phyloP scores from a whole-genome alignment of 2,113 vertebrate genomes.

The zebrafish (Danio rerio) region DNA sequence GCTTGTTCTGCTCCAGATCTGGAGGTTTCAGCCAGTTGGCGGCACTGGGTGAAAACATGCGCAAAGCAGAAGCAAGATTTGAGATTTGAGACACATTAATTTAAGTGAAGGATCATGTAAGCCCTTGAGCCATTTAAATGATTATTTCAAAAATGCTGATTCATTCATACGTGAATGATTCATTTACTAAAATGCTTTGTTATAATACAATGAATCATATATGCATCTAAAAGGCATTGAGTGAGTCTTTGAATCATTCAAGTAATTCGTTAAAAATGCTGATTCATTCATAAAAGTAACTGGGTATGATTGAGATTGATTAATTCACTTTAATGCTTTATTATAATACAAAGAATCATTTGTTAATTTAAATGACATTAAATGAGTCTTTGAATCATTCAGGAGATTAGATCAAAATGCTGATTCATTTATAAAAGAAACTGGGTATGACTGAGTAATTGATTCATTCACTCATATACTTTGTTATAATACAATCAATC shows the following conservation, averaged over 20 bases:
- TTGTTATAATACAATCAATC: no score
- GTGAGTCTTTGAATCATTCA: no score
- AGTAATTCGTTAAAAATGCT: no score
- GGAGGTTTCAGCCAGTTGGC: conserved; percentile 88
- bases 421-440: background rate
- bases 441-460: no score
- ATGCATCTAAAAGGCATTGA: no score
- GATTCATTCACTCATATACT: no score
- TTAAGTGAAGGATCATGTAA: background rate
- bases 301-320: background rate
- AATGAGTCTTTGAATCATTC: background rate
- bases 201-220: no score
- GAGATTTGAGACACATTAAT: background rate
- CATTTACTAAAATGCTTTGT: no score
- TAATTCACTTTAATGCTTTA: background rate
- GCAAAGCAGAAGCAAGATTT: background rate
- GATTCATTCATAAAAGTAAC: no score
- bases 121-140: background rate
- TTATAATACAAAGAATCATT: background rate
- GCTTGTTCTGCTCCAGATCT: conserved; percentile 15
- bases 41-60: conserved; percentile 69
- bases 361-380: no score
- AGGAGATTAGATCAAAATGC: background rate
- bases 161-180: no score
- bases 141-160: no score